A percentile compares a stretch with the other conserved stretches of the same genome.
These are phyloP conservation scores for Brevimyrus niger DNA, from an alignment of 2,113 vertebrate species.

Conservation along the genomic window DNA sequence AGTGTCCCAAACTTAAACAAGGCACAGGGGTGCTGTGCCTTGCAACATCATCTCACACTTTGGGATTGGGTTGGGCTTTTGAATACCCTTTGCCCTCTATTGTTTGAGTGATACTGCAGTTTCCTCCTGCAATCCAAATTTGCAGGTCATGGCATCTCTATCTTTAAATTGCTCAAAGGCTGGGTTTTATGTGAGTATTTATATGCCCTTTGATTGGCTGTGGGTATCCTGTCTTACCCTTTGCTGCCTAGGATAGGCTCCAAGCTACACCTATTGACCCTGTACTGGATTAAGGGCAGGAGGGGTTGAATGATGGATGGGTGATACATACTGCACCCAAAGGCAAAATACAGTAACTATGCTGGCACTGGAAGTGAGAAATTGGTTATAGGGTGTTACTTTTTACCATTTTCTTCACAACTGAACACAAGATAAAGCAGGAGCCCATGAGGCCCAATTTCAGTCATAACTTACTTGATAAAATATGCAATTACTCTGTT, in stretches of 20 bases:
- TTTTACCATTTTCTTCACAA: not conserved
- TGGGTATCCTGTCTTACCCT: not conserved
- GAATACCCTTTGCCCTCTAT: not conserved
- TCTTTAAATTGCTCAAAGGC: not conserved
- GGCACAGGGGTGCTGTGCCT: not conserved
- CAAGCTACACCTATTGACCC: not conserved
- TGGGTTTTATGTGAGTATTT: not conserved
- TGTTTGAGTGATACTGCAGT: not conserved
- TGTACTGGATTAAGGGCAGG: not conserved
- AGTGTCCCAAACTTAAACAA: not conserved
- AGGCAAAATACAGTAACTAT: not conserved
- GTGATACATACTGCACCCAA: not conserved
- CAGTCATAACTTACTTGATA: not conserved
- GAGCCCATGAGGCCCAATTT: not conserved
- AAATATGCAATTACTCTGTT: not conserved
- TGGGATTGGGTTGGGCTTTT: not conserved
- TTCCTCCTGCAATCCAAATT: not conserved
- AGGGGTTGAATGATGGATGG: not conserved
- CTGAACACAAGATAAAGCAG: not conserved
- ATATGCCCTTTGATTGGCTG: not conserved
- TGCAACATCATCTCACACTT: not conserved
- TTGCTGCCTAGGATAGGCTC: not conserved
- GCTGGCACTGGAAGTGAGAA: not conserved
- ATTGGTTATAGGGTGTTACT: not conserved
- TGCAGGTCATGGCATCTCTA: not conserved